phyloP scores from a whole-genome alignment of 2,797 vertebrate species.

The Muscicapa comitata region DNA sequence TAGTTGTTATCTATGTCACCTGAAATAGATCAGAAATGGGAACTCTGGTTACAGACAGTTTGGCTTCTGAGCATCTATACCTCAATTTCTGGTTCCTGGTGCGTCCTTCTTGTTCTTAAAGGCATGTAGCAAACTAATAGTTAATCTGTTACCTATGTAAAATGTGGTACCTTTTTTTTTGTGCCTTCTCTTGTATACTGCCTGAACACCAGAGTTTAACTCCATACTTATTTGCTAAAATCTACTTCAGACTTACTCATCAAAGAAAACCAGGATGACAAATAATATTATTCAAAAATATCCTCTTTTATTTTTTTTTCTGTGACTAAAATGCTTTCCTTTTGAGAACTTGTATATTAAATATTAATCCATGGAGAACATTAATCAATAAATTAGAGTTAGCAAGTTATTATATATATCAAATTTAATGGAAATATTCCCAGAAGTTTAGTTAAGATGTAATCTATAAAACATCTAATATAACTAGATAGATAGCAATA shows the following conservation, averaged over 20 bases:
- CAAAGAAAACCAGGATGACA: not conserved
- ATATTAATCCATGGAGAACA: not conserved
- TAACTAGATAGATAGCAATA: not conserved
- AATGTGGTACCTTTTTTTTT: not conserved
- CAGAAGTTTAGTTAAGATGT: not conserved
- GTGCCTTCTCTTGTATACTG: not conserved
- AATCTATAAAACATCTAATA: not conserved
- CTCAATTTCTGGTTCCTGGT: not conserved
- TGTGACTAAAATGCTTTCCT: not conserved
- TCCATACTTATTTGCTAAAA: not conserved
- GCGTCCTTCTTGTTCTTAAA: not conserved
- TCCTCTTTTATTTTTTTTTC: fast-evolving
- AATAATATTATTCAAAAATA: not conserved
- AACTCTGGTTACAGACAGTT: not conserved
- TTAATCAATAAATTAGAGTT: not conserved
- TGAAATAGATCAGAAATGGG: not conserved
- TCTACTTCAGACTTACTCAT: not conserved
- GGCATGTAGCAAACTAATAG: not conserved
- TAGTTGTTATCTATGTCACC: not conserved
- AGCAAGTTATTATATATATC: not conserved
- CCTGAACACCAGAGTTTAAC: not conserved
- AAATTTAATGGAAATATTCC: not conserved
- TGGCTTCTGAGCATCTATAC: not conserved
- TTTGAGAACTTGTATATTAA: not conserved
- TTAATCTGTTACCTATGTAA: not conserved